Base-by-base conservation (phyloP, 2,888 invertebrate genomes). In the Tigriopus californicus region DNA sequence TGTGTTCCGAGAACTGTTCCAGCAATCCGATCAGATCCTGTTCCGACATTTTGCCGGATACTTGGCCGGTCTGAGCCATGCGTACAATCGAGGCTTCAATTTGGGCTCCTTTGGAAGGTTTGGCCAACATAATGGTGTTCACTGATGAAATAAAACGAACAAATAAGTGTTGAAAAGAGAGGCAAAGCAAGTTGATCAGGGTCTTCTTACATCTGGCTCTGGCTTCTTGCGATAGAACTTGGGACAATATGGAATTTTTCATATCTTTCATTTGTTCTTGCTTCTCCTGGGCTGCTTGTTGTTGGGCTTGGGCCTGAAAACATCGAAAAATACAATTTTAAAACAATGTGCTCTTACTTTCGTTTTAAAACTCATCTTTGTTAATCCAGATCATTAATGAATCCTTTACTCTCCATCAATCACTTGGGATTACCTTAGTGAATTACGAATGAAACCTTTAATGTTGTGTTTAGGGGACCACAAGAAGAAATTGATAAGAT, bases 21-120 rank as follows among this genome's bases (percentile, higher is more conserved):
- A 58, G 40, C 33, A 58, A 41, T 15, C 47, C 58, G 24, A 47
- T 58, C 5, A 58, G 18, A 25, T 58, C 58, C 8, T 15, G 20
- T 15, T 58, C 58, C 13, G 49, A 18, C 11, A 58, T 22, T 24
- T 49, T 48, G 8, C 58, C 49, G 1, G 25, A 33, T 6, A 58
- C 22, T 58, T 58, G 49, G n/a, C 58, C 58, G 40, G 58, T 58
- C 33, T 49, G 58, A 5, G 58, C 58, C 58, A 58, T 58, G 4
- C 49, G 58, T 15, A 46, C 24, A n/a, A 58, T 33, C n/a, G 47
- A 24, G 15, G 15, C 49, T 41, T 58, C 49, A 22, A 57, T 25
- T 22, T 46, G 58, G 12, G 24, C 4, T 2, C 58, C 58, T 33
- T 58, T 58, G 10, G 48, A 48, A 8, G 58, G 58, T 40, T 58